These are phyloP conservation scores for Chrysaora quinquecirrha DNA, from an alignment of 30 jellyfish, hydroid and myxozoan genomes.

Conservation along the genomic window DNA sequence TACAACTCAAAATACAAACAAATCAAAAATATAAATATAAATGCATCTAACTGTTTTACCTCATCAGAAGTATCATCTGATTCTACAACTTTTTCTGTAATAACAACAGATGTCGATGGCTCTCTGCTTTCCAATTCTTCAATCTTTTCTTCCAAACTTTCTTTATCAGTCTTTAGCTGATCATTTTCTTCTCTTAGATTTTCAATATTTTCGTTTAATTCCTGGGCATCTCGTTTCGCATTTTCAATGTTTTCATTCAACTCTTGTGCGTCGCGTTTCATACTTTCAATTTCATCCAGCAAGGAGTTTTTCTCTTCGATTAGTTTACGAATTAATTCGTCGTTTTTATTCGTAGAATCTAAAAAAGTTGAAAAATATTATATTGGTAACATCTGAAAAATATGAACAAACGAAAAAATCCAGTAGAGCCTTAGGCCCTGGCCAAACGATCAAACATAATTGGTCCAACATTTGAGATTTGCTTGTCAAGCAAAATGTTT, in stretches of 20 bases:
- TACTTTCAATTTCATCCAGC: constrained; percentile 42
- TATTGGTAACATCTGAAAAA: neutral
- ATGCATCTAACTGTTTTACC: constrained; percentile 2
- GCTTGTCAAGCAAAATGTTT: too few relatives aligned
- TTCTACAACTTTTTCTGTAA: constrained; percentile 40
- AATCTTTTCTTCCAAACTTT: constrained; percentile 36
- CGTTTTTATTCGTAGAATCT: constrained; percentile 35
- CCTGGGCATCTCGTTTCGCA: constrained; percentile 24
- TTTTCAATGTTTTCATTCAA: constrained; percentile 38
- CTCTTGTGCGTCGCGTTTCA: constrained; percentile 27
- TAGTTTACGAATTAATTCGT: constrained; percentile 40
- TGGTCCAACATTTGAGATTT: too few relatives aligned
- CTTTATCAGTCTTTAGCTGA: constrained; percentile 30
- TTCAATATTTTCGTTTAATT: constrained; percentile 36
- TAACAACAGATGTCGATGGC: constrained; percentile 26
- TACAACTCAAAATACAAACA: too few relatives aligned
- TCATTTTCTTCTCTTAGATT: constrained; percentile 16
- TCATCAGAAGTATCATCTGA: constrained; percentile 40
- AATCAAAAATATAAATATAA: too few relatives aligned
- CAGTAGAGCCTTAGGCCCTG: too few relatives aligned
- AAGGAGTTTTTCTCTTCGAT: constrained; percentile 65
- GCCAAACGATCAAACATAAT: too few relatives aligned
- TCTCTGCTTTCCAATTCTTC: constrained; percentile 38
- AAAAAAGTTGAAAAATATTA: too few relatives aligned
- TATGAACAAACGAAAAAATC: too few relatives aligned